phyloP scores from a whole-genome alignment of 2,888 invertebrate genomes.

The Leptopterna dolabrata region DNA sequence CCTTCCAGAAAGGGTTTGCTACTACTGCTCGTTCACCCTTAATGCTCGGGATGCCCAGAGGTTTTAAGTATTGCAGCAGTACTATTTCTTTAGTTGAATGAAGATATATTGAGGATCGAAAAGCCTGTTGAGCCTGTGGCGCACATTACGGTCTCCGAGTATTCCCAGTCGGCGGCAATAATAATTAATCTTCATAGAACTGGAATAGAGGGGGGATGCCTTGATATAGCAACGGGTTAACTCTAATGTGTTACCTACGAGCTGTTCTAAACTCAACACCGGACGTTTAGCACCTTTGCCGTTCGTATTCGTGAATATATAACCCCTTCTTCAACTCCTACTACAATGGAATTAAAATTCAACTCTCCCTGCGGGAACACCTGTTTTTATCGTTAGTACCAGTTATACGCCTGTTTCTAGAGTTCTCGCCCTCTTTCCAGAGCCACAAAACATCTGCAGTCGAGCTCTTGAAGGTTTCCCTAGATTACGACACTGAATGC shows the following conservation, averaged over 20 bases:
- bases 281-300: background rate
- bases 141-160: background rate
- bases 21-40: no score
- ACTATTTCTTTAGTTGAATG: background rate
- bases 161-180: background rate
- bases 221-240: background rate
- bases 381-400: background rate
- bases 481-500: background rate
- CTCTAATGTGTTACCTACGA: background rate
- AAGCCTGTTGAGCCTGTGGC: background rate
- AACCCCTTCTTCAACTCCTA: background rate
- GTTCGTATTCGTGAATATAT: background rate
- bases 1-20: no score
- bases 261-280: background rate
- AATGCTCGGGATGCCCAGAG: background rate
- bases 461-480: background rate
- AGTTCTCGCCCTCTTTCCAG: background rate
- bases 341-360: background rate
- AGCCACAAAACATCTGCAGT: background rate
- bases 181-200: conserved; percentile 1
- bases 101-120: background rate
- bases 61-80: background rate
- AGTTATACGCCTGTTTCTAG: background rate
- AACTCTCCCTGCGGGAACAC: background rate
- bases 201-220: background rate